Conservation (phyloP, 2,113 vertebrate genomes). For the Calyptommatus sinebrachiatus region DNA sequence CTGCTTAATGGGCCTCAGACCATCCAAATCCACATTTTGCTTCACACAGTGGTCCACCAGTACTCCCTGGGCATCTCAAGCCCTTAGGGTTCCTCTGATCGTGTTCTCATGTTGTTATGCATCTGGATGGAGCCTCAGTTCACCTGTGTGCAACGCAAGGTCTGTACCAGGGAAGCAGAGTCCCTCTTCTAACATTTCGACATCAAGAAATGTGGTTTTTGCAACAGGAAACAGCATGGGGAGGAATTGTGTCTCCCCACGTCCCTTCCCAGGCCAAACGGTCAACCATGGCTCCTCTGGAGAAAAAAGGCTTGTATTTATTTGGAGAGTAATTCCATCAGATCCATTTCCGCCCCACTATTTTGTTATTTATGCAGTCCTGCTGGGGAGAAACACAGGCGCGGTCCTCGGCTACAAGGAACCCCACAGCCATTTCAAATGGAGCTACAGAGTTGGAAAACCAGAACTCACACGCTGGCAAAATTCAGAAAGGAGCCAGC, state of each 20-base stretch:
- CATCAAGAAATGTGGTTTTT: not conserved
- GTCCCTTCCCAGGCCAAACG: not conserved
- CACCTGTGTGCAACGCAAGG: too few relatives aligned
- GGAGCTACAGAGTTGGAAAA: not conserved
- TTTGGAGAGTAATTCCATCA: conserved; percentile 4
- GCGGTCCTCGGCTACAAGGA: not conserved
- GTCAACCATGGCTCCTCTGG: not conserved
- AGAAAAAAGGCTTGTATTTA: conserved; percentile 13
- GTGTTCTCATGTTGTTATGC: too few relatives aligned
- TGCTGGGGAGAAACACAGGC: not conserved
- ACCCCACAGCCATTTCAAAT: not conserved
- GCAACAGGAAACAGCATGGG: not conserved
- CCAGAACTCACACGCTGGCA: not conserved
- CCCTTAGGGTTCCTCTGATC: too few relatives aligned
- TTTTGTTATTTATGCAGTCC: conserved; percentile 18
- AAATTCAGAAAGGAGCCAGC: not conserved
- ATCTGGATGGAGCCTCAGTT: too few relatives aligned
- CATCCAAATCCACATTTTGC: too few relatives aligned
- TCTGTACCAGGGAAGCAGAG: not conserved
- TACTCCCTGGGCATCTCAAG: too few relatives aligned
- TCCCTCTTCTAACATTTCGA: not conserved
- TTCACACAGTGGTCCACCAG: too few relatives aligned
- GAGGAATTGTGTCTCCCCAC: too few relatives aligned
- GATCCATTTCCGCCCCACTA: not conserved
- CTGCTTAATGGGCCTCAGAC: too few relatives aligned